Conservation (phyloP, 2,888 invertebrate genomes). For the Agrochola lota region DNA sequence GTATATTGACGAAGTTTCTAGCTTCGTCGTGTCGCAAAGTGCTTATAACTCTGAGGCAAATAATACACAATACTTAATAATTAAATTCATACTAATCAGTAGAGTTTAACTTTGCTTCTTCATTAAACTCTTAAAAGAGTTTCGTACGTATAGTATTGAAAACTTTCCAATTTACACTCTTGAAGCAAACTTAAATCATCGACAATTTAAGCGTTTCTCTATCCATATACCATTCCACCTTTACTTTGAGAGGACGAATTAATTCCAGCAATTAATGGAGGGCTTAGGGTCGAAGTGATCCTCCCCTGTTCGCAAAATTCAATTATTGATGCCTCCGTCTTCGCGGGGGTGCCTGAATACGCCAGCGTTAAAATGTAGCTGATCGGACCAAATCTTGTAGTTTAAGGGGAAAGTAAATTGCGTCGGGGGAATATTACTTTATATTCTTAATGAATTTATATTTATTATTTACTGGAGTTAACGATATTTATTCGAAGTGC, state of each 20-base stretch:
- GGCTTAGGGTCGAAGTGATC: constrained; percentile 75
- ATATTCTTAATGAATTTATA: constrained; percentile 9
- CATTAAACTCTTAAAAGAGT: no score
- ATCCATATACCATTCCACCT: constrained; percentile 21
- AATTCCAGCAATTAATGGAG: constrained; percentile 87
- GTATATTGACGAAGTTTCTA: no score
- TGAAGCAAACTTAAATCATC: no score
- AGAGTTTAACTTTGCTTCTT: no score
- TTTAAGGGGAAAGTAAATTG: constrained; percentile 39
- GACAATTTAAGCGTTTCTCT: constrained; percentile 6
- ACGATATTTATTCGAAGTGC: neutral
- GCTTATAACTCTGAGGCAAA: no score
- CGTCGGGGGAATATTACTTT: constrained; percentile 41
- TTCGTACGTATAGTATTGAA: no score
- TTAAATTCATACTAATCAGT: no score
- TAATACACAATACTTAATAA: no score
- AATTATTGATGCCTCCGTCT: constrained; percentile 82
- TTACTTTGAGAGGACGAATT: constrained; percentile 77
- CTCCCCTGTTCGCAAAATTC: constrained; percentile 79
- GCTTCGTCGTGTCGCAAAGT: no score
- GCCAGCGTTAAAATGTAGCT: constrained; percentile 56
- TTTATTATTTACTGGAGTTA: constrained; percentile 19
- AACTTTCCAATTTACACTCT: no score
- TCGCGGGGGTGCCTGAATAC: constrained; percentile 40
- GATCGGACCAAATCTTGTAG: constrained; percentile 50